Evolutionary conservation across 2,113 vertebrate genomes (phyloP).

Genomic region (Leptocoma aspasia): DNA sequence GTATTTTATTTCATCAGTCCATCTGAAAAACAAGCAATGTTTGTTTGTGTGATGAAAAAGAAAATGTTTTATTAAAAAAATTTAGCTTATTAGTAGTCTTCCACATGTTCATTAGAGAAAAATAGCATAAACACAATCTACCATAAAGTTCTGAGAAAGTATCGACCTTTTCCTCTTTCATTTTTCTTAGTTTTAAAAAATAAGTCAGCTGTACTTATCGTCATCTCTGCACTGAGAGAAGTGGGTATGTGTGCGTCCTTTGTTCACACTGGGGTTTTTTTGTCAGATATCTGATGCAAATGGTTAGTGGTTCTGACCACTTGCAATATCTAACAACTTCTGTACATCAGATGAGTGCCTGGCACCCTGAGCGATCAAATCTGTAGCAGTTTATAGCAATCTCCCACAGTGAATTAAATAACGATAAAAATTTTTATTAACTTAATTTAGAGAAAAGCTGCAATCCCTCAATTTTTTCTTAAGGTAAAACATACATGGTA

Average conservation of each 20-base stretch:
- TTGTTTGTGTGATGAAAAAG: background rate
- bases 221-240: background rate
- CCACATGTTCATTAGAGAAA: background rate
- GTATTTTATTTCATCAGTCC: background rate
- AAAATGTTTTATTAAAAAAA: background rate
- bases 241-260: accelerated
- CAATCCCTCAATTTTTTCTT: background rate
- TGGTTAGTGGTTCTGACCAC: background rate
- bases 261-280: background rate
- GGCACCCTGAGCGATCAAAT: background rate
- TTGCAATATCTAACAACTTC: background rate
- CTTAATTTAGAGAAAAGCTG: background rate
- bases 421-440: background rate
- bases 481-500: background rate
- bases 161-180: background rate
- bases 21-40: background rate
- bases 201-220: background rate
- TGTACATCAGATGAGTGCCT: background rate
- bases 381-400: background rate
- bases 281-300: background rate
- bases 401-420: background rate
- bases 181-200: background rate
- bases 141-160: background rate
- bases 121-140: background rate
- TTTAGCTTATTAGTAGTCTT: background rate